Conservation (phyloP, 2,113 vertebrate genomes). For the Bolborhynchus lineola region DNA sequence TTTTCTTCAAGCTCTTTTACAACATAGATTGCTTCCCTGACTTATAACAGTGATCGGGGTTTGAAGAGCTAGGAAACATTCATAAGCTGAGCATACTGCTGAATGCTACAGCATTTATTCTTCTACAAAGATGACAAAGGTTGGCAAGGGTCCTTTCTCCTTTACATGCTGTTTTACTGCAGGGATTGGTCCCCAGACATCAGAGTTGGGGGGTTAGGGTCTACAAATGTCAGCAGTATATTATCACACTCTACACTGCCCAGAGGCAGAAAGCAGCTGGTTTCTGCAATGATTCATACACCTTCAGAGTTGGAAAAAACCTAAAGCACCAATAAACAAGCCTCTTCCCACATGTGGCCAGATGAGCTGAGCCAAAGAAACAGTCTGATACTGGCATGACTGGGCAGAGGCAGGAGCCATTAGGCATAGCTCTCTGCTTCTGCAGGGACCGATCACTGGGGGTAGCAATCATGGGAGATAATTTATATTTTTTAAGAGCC, state of each 20-base stretch:
- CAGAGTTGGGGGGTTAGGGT: background rate
- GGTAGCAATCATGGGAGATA: background rate
- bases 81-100: background rate
- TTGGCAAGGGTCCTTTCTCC: background rate
- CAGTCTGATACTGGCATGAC: background rate
- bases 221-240: background rate
- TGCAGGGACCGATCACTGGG: background rate
- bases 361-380: background rate
- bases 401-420: background rate
- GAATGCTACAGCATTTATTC: background rate
- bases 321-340: background rate
- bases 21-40: background rate
- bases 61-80: background rate
- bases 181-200: background rate
- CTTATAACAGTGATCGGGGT: background rate
- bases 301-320: background rate
- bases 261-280: background rate
- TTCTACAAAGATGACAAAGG: background rate
- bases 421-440: background rate
- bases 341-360: background rate
- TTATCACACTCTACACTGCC: background rate
- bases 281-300: background rate
- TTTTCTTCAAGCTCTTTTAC: background rate
- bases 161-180: background rate
- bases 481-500: background rate